A percentile compares a stretch with the other conserved stretches of the same genome.
These are phyloP conservation scores for Amorpha juglandis DNA, from an alignment of 2,888 invertebrate genomes.

Conservation along the genomic window DNA sequence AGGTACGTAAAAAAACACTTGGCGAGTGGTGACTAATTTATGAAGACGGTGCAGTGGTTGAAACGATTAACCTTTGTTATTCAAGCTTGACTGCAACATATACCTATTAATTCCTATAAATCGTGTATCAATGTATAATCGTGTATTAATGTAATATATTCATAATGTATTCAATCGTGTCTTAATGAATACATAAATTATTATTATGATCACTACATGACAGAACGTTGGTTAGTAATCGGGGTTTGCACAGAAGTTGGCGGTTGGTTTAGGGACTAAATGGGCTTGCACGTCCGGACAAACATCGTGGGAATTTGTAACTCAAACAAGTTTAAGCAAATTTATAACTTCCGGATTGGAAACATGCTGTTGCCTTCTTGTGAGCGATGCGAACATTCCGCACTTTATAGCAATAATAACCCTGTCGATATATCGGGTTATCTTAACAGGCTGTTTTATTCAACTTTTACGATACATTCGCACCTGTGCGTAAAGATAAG, in stretches of 20 bases:
- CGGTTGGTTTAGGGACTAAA: slow-evolving; percentile 75
- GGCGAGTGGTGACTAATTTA: too few species aligned
- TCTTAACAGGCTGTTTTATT: slow-evolving; percentile 15
- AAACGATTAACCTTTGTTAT: too few species aligned
- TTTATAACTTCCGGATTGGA: slow-evolving; percentile 78
- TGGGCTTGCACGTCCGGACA: slow-evolving; percentile 80
- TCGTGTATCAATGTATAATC: background rate
- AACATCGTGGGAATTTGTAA: slow-evolving; percentile 78
- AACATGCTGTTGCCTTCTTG: slow-evolving; percentile 54
- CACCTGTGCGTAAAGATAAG: slow-evolving; percentile 23
- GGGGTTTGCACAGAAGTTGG: slow-evolving; percentile 69
- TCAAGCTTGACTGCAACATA: too few species aligned
- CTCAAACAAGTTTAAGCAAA: slow-evolving; percentile 81
- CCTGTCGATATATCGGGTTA: slow-evolving; percentile 7
- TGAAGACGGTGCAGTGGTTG: too few species aligned
- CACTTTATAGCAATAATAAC: slow-evolving; percentile 19
- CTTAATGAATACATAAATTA: background rate
- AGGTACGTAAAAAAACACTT: too few species aligned
- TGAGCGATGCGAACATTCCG: background rate
- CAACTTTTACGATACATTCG: slow-evolving; percentile 19
- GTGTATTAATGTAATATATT: background rate
- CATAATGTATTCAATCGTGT: background rate
- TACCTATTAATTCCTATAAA: too few species aligned
- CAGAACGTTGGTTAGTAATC: slow-evolving; percentile 64
- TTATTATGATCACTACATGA: slow-evolving; percentile 49